Base-by-base conservation (phyloP, 2,797 vertebrate species). In the Clarias pachynema region DNA sequence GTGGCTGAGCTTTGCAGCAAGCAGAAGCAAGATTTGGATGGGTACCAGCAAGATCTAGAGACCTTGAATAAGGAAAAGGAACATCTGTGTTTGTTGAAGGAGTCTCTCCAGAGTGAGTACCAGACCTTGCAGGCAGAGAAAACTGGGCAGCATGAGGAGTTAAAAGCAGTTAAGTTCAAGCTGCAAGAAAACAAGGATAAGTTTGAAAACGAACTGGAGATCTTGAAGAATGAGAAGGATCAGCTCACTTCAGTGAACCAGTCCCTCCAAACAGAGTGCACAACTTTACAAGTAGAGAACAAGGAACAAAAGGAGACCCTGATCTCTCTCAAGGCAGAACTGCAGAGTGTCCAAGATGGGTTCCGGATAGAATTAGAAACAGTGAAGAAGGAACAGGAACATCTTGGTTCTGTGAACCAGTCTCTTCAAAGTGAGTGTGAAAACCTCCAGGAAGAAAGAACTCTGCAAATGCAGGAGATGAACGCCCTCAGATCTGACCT, bases 111-210 rank as follows among this genome's bases (percentile, higher is more conserved):
- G 9, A 37, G n/a, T 22, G 60, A 81, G n/a, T 57, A 31, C n/a
- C 68, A 37, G 69, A 74, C 53, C 60, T 26, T 79, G 4, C 84
- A 92, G 72, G 37, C 88, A 34, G 86, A 91, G 2, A 89, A 81
- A 49, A 59, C 69, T 20, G 87, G 90, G 40, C 89, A 92, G 56
- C 91, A 44, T 53, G 88, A 90, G 26, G 18, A 5, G 0, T 86
- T 85, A 26, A 73, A 59, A 37, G 40, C 40, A 3, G 29, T 65
- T 10, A 63, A 65, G 34, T 59, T 24, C 40, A 44, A 85, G 22
- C 40, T 81, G 40, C 78, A 81, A 24, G 74, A 12, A 20, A 56
- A 40, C 8, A 29, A 56, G 74, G 60, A 73, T 65, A 29, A 5
- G 31, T 65, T 66, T 5, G 14, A 57, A 24, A 18, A 20, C 44